Conservation (phyloP, 2,888 invertebrate genomes). For the Pelosia muscerda region DNA sequence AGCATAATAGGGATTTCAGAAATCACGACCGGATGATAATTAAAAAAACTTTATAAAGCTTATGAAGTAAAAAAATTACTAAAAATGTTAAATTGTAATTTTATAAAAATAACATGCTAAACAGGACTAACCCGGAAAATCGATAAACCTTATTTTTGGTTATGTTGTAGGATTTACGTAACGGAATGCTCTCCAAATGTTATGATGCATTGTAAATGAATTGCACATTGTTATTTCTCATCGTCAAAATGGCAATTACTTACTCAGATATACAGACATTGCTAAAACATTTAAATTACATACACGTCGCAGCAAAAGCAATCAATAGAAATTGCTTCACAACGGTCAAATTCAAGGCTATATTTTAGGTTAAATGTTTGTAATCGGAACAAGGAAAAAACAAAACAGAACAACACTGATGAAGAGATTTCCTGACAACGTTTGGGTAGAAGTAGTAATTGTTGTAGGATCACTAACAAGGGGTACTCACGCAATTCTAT, state of each 20-base stretch:
- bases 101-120: too few species aligned
- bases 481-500: conserved; percentile 4
- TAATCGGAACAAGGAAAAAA: conserved; percentile 13
- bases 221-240: neutral
- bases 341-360: neutral
- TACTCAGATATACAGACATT: neutral
- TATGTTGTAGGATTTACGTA: too few species aligned
- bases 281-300: neutral
- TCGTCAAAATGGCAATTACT: neutral
- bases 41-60: too few species aligned
- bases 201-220: neutral
- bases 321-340: conserved; percentile 11
- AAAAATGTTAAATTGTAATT: too few species aligned
- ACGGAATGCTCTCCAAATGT: too few species aligned
- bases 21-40: too few species aligned
- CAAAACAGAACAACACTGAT: conserved; percentile 10
- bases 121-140: too few species aligned
- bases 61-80: too few species aligned
- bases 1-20: too few species aligned
- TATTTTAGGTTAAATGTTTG: conserved; percentile 5
- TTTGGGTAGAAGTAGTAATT: conserved; percentile 9
- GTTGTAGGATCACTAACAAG: neutral
- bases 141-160: too few species aligned
- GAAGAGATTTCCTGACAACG: conserved; percentile 9
- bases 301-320: neutral